A percentile compares a stretch with the other conserved stretches of the same genome.
Evolutionary conservation across 92 coral and sea anemone species (phyloP).

Genomic region (Epizoanthus ramosus): DNA sequence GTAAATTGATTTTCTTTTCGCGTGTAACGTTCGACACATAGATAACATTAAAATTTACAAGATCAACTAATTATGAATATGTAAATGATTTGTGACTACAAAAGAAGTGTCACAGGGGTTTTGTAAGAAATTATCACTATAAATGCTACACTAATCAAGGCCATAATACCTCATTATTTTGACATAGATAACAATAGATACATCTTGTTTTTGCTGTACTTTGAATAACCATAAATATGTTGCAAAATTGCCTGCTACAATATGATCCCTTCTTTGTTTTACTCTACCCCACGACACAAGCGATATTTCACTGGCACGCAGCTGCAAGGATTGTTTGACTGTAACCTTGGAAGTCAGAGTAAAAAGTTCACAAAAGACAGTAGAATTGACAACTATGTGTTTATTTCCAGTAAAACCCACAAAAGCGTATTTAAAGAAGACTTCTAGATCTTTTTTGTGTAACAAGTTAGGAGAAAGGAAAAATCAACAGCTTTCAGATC

Average conservation of each 20-base stretch:
- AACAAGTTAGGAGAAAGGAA: no score
- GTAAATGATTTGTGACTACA: constrained; percentile 3
- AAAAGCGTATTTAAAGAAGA: no score
- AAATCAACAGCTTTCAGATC: no score
- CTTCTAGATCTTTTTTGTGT: no score
- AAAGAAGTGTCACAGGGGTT: background rate
- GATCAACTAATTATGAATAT: constrained; percentile 10
- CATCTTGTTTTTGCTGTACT: constrained; percentile 16
- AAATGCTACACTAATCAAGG: constrained; percentile 16
- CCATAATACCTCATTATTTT: constrained; percentile 7
- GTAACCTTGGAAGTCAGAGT: no score
- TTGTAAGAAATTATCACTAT: background rate
- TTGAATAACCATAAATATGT: constrained; percentile 2
- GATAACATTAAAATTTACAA: background rate
- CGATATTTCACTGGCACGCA: no score
- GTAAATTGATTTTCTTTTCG: background rate
- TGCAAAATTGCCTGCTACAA: background rate
- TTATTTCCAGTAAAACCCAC: no score
- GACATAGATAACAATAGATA: constrained; percentile 21
- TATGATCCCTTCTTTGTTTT: no score
- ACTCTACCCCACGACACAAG: no score
- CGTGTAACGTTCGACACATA: constrained; percentile 7
- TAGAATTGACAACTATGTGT: no score
- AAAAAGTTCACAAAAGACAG: no score
- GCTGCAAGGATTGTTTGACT: no score